Percentiles rank a stretch among this genome's conserved stretches.
Evolutionary conservation across 2,113 vertebrate species (phyloP).

Genomic region (Vulpes ferrilata): DNA sequence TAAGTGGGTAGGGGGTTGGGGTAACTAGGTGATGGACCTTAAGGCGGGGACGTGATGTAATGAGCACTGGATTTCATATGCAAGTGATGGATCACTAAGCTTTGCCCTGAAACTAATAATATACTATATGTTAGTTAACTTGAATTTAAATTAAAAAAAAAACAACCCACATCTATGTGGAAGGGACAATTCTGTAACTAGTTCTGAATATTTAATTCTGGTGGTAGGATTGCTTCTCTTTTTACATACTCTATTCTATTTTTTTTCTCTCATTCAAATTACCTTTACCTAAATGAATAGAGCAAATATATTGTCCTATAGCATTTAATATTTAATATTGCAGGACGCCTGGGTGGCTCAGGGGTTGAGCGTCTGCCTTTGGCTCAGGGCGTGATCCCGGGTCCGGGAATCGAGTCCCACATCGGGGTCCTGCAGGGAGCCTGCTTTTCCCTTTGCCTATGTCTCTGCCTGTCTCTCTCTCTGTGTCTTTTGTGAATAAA

Average conservation of each 20-base stretch:
- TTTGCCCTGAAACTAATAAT: background rate
- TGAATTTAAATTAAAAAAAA: background rate
- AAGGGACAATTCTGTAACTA: background rate
- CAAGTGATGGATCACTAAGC: background rate
- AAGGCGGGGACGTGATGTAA: background rate
- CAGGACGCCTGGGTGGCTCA: no score
- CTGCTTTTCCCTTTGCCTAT: no score
- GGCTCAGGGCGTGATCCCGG: no score
- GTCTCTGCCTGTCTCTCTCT: no score
- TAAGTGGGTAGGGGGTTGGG: no score
- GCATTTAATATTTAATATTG: no score
- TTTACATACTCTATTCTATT: background rate
- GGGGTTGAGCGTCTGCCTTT: no score
- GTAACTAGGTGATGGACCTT: no score
- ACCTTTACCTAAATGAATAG: background rate
- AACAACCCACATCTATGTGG: background rate
- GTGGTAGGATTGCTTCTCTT: background rate
- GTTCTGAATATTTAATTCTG: background rate
- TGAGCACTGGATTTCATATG: background rate
- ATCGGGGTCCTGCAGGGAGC: no score
- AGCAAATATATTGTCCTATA: no score
- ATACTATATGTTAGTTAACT: background rate
- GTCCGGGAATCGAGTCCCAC: no score
- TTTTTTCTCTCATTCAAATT: slow-evolving; percentile 10
- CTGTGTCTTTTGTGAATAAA: no score